Evolutionary conservation across 2,113 vertebrate genomes (phyloP).

Genomic region (Turnix velox): DNA sequence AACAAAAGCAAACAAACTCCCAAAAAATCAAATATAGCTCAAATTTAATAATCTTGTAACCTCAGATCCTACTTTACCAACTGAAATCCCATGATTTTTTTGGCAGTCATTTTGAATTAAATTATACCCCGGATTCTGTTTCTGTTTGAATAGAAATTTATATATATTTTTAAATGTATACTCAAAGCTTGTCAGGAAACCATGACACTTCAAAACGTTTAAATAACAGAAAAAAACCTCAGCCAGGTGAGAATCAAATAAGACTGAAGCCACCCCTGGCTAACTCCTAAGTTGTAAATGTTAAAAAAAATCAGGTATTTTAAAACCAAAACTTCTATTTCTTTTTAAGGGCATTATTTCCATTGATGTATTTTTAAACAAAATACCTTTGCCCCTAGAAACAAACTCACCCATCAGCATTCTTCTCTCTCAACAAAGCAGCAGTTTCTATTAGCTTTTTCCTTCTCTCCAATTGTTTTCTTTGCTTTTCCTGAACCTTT

Average conservation of each 20-base stretch:
- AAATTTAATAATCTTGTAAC: not conserved
- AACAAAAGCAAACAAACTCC: not conserved
- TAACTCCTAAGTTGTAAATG: not conserved
- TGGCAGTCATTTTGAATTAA: not conserved
- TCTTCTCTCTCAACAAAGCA: slow-evolving; percentile 79
- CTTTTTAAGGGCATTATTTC: not conserved
- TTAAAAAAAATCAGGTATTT: not conserved
- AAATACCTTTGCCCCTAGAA: not conserved
- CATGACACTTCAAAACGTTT: not conserved
- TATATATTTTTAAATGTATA: not conserved
- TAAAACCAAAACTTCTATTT: not conserved
- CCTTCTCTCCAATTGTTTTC: slow-evolving; percentile 84
- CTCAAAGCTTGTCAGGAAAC: not conserved
- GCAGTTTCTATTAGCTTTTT: slow-evolving; percentile 82
- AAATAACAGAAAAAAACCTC: not conserved
- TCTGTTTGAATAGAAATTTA: not conserved
- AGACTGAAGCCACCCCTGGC: not conserved
- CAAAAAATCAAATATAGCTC: not conserved
- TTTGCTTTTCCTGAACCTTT: slow-evolving; percentile 85
- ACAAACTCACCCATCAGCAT: slow-evolving; percentile 88
- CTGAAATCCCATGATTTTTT: not conserved
- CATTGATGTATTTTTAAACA: not conserved
- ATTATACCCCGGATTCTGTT: not conserved
- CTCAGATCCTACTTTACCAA: not conserved
- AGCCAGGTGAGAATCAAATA: not conserved